Evolutionary conservation across 2,113 vertebrate genomes (phyloP).

Genomic region (Barbus barbus): DNA sequence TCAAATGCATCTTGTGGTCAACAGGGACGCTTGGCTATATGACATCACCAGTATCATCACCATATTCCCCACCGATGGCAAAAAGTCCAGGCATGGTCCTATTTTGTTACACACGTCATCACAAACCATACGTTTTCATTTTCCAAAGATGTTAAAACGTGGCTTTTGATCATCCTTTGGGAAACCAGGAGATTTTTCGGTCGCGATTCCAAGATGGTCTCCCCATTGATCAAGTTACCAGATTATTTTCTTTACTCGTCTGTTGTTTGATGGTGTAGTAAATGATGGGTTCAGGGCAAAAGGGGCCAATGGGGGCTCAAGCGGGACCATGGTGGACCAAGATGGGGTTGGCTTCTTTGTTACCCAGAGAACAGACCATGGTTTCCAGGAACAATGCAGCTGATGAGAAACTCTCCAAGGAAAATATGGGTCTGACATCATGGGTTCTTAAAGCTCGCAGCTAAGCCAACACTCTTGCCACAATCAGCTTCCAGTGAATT

Average conservation of each 20-base stretch:
- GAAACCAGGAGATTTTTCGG: slow-evolving; percentile 6
- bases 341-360: slow-evolving; percentile 69
- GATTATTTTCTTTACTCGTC: slow-evolving; percentile 24
- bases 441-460: slow-evolving; percentile 79
- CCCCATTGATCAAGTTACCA: slow-evolving; percentile 16
- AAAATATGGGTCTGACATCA: slow-evolving; percentile 84
- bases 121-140: slow-evolving; percentile 11
- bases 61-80: background rate
- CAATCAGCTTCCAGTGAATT: slow-evolving; percentile 82
- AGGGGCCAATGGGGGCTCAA: slow-evolving; percentile 21
- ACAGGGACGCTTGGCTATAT: slow-evolving; percentile 41
- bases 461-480: slow-evolving; percentile 77
- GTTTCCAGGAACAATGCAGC: slow-evolving; percentile 83
- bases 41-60: slow-evolving; percentile 59
- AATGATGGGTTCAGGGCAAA: slow-evolving; percentile 18
- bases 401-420: slow-evolving; percentile 81
- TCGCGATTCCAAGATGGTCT: background rate
- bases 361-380: slow-evolving; percentile 74
- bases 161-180: slow-evolving; percentile 1
- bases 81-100: background rate
- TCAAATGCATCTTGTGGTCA: slow-evolving; percentile 51
- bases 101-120: slow-evolving; percentile 8
- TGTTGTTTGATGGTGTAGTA: slow-evolving; percentile 45
- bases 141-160: background rate
- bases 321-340: slow-evolving; percentile 41